Evolutionary conservation across 2,113 vertebrate genomes (phyloP).

Genomic region (Myiagra hebetior): DNA sequence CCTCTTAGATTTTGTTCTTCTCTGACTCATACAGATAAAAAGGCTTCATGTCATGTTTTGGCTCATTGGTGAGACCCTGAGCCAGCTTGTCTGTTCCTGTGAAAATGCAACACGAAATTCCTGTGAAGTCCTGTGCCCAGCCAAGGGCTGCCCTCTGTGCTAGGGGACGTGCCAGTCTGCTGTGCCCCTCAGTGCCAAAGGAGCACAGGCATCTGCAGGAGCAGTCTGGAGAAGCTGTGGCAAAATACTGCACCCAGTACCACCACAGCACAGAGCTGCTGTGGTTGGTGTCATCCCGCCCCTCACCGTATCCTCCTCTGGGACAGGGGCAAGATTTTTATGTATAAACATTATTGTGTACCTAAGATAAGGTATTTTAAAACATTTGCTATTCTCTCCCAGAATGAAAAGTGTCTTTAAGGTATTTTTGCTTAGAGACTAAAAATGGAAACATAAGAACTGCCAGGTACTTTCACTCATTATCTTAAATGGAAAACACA

Average conservation of each 20-base stretch:
- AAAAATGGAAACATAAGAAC: not conserved
- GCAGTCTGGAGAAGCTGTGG: not conserved
- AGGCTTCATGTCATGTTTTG: not conserved
- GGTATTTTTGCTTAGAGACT: not conserved
- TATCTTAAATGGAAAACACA: not conserved
- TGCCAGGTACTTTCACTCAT: not conserved
- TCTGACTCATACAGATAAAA: constrained; percentile 12
- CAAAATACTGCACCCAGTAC: not conserved
- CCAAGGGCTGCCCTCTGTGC: not conserved
- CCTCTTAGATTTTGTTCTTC: not conserved
- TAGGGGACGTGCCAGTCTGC: not conserved
- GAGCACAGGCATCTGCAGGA: not conserved
- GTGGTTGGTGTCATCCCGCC: not conserved
- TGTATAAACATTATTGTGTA: not conserved
- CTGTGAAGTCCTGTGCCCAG: not conserved
- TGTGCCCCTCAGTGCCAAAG: not conserved
- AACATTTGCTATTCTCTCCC: not conserved
- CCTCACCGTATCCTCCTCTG: accelerated
- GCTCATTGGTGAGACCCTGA: not conserved
- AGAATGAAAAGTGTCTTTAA: not conserved
- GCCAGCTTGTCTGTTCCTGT: not conserved
- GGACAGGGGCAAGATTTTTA: not conserved
- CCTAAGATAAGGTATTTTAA: not conserved
- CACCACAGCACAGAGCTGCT: not conserved
- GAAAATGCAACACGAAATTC: not conserved